A percentile compares a stretch with the other conserved stretches of the same genome.
Conservation (phyloP, 2,797 vertebrate genomes). For the Euthynnus affinis region DNA sequence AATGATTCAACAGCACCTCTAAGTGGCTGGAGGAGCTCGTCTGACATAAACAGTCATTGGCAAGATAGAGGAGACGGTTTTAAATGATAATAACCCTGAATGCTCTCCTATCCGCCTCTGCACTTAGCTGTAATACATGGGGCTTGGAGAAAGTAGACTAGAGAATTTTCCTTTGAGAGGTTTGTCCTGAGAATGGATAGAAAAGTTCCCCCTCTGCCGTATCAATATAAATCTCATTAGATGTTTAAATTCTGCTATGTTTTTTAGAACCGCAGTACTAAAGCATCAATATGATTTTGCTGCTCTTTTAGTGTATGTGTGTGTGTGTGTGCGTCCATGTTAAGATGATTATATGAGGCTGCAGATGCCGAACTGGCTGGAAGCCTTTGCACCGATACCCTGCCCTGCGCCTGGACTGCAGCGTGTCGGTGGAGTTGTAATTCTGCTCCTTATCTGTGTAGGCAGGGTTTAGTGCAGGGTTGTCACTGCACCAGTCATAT, state of each 20-base stretch:
- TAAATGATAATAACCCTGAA: constrained; percentile 30
- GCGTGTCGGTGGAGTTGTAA: constrained; percentile 56
- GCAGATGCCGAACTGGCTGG: constrained; percentile 43
- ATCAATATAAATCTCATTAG: constrained; percentile 10
- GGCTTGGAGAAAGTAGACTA: constrained; percentile 21
- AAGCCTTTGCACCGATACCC: constrained; percentile 21
- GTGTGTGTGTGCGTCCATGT: background rate
- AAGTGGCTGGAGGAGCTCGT: constrained; percentile 70
- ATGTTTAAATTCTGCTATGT: background rate
- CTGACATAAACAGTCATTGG: constrained; percentile 46
- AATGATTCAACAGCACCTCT: constrained; percentile 83
- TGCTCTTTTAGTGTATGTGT: constrained; percentile 10
- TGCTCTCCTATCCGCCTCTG: constrained; percentile 20
- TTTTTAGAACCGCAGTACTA: background rate
- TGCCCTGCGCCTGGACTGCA: constrained; percentile 53
- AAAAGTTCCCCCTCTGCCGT: constrained; percentile 15
- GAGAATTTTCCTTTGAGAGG: constrained; percentile 3
- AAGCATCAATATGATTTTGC: constrained; percentile 8
- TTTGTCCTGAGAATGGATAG: background rate
- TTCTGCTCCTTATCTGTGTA: constrained; percentile 58
- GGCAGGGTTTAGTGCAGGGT: constrained; percentile 46
- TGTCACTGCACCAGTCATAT: constrained; percentile 40
- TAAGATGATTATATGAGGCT: constrained; percentile 49
- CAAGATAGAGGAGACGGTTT: constrained; percentile 33
- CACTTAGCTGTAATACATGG: constrained; percentile 36